These are phyloP conservation scores for Gobio gobio DNA, from an alignment of 2,113 vertebrate genomes.

Conservation along the genomic window DNA sequence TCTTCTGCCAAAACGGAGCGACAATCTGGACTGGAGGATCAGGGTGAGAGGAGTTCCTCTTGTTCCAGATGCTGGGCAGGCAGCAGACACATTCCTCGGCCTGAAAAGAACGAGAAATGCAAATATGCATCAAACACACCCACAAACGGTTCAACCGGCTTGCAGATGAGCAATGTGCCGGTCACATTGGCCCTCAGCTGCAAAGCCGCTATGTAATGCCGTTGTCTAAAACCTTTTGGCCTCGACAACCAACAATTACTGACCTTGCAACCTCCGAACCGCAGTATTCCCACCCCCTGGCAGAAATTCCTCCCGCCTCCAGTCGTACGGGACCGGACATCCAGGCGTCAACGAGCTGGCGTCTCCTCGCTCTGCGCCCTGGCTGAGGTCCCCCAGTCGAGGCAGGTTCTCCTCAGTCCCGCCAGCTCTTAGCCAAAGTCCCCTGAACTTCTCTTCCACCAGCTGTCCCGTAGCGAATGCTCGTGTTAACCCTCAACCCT, in stretches of 20 bases:
- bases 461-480: not conserved
- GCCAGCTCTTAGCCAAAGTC: not conserved
- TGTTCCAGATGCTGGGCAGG: too few species aligned
- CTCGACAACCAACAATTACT: not conserved
- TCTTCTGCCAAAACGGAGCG: too few species aligned
- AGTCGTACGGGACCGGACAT: conserved; percentile 13
- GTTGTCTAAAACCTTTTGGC: not conserved
- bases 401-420: not conserved
- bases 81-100: too few species aligned
- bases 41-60: too few species aligned
- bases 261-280: not conserved
- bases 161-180: too few species aligned
- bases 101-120: too few species aligned
- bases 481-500: not conserved
- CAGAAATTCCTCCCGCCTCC: not conserved
- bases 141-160: too few species aligned
- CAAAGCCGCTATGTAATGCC: conserved; percentile 16
- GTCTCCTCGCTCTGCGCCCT: not conserved
- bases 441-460: not conserved
- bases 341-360: not conserved
- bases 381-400: not conserved
- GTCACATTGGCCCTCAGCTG: conserved; percentile 18
- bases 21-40: too few species aligned
- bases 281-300: not conserved
- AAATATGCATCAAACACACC: too few species aligned